phyloP scores from a whole-genome alignment of 1,140 invertebrate genomes.

The Eurosta solidaginis region DNA sequence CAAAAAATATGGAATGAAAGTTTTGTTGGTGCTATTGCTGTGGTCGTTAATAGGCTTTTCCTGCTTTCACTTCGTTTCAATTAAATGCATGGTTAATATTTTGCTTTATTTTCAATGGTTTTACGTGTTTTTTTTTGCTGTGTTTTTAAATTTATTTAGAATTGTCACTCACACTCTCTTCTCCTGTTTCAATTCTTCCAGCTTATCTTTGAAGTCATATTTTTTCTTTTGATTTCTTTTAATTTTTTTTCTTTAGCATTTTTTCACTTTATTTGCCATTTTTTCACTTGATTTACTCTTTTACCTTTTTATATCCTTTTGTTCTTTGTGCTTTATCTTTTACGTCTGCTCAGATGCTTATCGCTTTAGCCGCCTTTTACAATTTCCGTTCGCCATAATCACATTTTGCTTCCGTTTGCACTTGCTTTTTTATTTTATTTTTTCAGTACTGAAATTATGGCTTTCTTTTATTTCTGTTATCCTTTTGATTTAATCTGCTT shows the following conservation, averaged over 20 bases:
- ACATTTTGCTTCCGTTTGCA: neutral
- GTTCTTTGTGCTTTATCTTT: neutral
- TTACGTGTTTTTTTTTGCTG: neutral
- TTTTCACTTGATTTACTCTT: neutral
- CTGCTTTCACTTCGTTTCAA: neutral
- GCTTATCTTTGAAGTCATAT: neutral
- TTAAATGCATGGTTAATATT: neutral
- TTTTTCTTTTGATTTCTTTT: neutral
- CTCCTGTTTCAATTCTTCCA: neutral
- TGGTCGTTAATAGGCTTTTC: neutral
- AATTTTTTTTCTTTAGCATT: neutral
- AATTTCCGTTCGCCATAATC: neutral
- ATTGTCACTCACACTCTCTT: neutral
- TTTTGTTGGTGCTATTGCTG: neutral
- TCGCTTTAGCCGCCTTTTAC: neutral
- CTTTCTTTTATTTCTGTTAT: neutral
- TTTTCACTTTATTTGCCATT: neutral
- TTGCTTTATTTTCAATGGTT: neutral
- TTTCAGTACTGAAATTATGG: too few relatives aligned
- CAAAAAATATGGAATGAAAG: neutral
- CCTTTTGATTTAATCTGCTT: neutral
- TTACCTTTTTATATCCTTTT: neutral
- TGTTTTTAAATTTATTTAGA: neutral
- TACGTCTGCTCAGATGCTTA: neutral
- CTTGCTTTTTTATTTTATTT: neutral